Base-by-base conservation (phyloP, 2,888 invertebrate genomes). In the Megalurothrips usitatus region DNA sequence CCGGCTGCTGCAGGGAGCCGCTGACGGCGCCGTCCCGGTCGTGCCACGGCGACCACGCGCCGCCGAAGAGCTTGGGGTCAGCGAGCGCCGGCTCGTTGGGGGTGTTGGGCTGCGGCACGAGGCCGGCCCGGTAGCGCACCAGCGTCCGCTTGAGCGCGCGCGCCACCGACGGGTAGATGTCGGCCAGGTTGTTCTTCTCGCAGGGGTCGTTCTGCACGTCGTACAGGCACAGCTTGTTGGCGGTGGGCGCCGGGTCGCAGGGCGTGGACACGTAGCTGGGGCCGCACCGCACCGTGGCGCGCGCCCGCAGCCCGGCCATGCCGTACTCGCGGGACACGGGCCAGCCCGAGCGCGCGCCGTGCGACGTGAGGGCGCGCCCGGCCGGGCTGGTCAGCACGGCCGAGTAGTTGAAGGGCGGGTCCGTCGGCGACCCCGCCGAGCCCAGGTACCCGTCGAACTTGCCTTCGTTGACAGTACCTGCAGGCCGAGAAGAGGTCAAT, bases 121-220 rank as follows among this genome's bases (percentile, higher is more conserved):
- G 84, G 84, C 89, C 87, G 86, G 88, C 84, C 85, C 90, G 86
- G 85, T 90, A 91, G 81, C 88, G 86, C 63, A 88, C 87, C 82
- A 91, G 85, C n/a, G 88, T 86, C 47, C 88, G 86, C 84, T 89
- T 88, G 86, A 90, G 87, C 81, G 88, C 85, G 43, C 88, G 85
- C n/a, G 85, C 90, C 17, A 92, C 90, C 83, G 89, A 89, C 9
- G 89, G 89, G 84, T 87, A 87, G 26, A 86, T 85, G 58, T 85
- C 85, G 9, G 87, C 88, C 43, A 91, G 85, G 85, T 96, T 94
- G 84, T 91, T 91, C 81, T 91, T 92, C 86, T 96, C 96, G 85
- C 94, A 92, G 0, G 96, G 95, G 86, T 96, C 96, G 80, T 90
- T 89, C 0, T 91, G 90, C 78, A 96, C 91, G 86, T 96, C 93